phyloP scores from a whole-genome alignment of 2,797 vertebrate genomes.

The Rachycentron canadum region DNA sequence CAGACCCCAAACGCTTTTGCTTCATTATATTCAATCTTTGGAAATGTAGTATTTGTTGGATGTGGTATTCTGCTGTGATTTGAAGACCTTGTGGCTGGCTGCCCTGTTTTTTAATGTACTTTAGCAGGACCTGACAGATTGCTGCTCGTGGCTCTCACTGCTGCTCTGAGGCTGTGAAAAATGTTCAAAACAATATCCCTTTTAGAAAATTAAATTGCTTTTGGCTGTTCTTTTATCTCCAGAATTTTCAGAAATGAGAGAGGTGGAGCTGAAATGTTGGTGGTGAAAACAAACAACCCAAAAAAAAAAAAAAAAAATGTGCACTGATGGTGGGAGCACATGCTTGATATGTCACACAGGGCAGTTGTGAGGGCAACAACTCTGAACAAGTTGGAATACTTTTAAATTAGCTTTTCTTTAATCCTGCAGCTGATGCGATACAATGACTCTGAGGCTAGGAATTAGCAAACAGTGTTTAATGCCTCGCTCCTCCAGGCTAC shows the following conservation, averaged over 20 bases:
- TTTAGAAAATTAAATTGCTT: constrained; percentile 29
- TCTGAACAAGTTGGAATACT: constrained; percentile 39
- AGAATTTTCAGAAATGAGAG: constrained; percentile 34
- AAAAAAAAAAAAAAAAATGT: not conserved
- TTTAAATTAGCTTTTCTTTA: constrained; percentile 60
- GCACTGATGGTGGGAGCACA: not conserved
- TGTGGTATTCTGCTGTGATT: constrained; percentile 12
- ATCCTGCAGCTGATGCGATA: constrained; percentile 59
- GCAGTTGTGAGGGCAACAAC: constrained; percentile 21
- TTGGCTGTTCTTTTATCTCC: constrained; percentile 20
- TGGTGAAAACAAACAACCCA: constrained; percentile 21
- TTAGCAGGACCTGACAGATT: constrained; percentile 28
- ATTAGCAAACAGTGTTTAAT: constrained; percentile 50
- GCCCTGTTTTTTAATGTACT: constrained; percentile 31
- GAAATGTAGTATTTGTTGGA: no score
- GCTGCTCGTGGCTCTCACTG: constrained; percentile 12
- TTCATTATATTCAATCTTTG: no score
- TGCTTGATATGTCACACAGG: constrained; percentile 16
- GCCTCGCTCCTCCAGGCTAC: constrained; percentile 25
- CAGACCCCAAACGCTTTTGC: not conserved
- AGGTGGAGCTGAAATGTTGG: not conserved
- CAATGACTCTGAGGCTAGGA: constrained; percentile 41
- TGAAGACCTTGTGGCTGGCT: constrained; percentile 28
- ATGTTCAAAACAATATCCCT: constrained; percentile 32
- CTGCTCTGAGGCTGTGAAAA: constrained; percentile 14